Percentiles rank a stretch among this genome's conserved stretches.
phyloP scores from a whole-genome alignment of 1,140 invertebrate genomes.

The Listronotus bonariensis region DNA sequence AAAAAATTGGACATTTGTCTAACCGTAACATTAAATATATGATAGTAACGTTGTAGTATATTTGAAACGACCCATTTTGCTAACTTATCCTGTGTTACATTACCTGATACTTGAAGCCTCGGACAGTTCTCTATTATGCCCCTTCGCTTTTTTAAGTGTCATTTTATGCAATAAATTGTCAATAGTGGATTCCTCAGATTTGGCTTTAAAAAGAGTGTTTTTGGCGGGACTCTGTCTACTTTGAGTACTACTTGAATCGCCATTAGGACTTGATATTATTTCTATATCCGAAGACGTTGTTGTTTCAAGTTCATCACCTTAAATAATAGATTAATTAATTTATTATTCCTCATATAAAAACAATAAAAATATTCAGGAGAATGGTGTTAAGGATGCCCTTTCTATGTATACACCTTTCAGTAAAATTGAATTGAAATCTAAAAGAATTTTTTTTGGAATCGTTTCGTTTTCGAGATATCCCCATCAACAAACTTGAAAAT shows the following conservation, averaged over 20 bases:
- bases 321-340: neutral
- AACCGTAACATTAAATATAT: too few species aligned
- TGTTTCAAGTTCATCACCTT: constrained; percentile 87
- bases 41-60: too few species aligned
- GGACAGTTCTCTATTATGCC: constrained; percentile 79
- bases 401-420: too few species aligned
- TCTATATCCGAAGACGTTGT: constrained; percentile 96
- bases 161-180: constrained; percentile 59
- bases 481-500: too few species aligned
- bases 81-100: neutral
- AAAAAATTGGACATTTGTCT: too few species aligned
- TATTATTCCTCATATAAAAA: too few species aligned
- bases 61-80: neutral
- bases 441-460: too few species aligned
- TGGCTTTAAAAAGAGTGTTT: constrained; percentile 57
- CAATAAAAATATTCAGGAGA: too few species aligned
- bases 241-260: constrained; percentile 74
- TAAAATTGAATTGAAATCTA: too few species aligned
- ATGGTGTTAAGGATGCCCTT: too few species aligned
- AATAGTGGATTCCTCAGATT: constrained; percentile 57
- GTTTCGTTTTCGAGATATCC: too few species aligned
- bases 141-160: constrained; percentile 61
- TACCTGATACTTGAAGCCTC: constrained; percentile 67
- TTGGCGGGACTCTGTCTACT: constrained; percentile 75
- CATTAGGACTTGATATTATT: constrained; percentile 91